A percentile compares a stretch with the other conserved stretches of the same genome.
Evolutionary conservation across 2,797 vertebrate genomes (phyloP).

Genomic region (Epinephelus awoara): DNA sequence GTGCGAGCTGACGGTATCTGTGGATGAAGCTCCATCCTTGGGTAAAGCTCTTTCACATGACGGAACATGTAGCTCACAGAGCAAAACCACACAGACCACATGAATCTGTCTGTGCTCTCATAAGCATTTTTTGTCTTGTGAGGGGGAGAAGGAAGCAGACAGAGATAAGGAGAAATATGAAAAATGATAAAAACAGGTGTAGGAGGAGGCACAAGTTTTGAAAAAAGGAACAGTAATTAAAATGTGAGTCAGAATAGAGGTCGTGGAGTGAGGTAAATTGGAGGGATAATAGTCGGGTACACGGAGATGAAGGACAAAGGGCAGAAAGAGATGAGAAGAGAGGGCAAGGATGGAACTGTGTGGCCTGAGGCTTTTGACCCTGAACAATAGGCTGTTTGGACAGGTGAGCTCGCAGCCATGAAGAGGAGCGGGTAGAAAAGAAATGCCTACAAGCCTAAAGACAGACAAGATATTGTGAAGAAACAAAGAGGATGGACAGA

Average conservation of each 20-base stretch:
- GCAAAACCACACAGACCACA: constrained; percentile 59
- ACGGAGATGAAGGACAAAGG: constrained; percentile 10
- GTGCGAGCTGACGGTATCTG: constrained; percentile 60
- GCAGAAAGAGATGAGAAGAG: constrained; percentile 27
- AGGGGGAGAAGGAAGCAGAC: constrained; percentile 38
- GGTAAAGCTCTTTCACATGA: constrained; percentile 76
- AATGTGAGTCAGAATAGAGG: not conserved
- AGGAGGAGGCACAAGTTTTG: not conserved
- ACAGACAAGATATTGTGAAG: not conserved
- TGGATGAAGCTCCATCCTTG: constrained; percentile 57
- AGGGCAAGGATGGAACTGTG: not conserved
- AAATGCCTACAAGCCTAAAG: not conserved
- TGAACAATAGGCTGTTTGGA: constrained; percentile 44
- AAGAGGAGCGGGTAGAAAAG: not conserved
- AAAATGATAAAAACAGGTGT: constrained; percentile 1
- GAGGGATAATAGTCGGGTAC: constrained; percentile 1
- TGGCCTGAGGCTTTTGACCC: constrained; percentile 26
- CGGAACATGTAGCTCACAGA: constrained; percentile 60
- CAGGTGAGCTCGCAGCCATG: constrained; percentile 32
- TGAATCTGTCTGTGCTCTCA: constrained; percentile 44
- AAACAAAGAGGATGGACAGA: accelerated
- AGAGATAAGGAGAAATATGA: constrained; percentile 40
- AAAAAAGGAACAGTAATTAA: constrained; percentile 19
- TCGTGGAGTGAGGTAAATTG: constrained; percentile 14
- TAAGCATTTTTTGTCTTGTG: constrained; percentile 11